Conservation (phyloP, 2,113 vertebrate genomes). For the Piprites chloris region DNA sequence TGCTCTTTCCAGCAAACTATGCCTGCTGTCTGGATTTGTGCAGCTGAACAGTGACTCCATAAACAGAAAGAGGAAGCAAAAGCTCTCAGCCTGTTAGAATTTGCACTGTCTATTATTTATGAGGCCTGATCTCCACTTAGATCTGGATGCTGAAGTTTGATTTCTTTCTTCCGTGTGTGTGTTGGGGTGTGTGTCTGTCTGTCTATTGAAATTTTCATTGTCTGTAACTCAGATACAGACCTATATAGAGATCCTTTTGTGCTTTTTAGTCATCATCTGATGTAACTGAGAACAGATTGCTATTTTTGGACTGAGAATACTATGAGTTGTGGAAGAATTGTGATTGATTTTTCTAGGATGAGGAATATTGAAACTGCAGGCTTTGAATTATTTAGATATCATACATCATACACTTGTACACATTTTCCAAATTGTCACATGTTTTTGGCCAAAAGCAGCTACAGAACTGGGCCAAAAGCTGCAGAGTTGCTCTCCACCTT, state of each 20-base stretch:
- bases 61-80: not conserved
- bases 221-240: not conserved
- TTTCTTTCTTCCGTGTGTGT: not conserved
- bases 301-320: not conserved
- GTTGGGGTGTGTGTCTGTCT: not conserved
- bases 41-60: not conserved
- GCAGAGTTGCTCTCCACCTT: not conserved
- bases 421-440: not conserved
- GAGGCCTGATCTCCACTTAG: not conserved
- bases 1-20: not conserved
- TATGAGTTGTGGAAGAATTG: not conserved
- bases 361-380: not conserved
- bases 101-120: not conserved
- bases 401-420: not conserved
- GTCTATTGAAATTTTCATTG: not conserved
- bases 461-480: not conserved
- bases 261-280: not conserved
- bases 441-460: not conserved
- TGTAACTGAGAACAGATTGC: not conserved
- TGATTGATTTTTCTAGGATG: constrained; percentile 16
- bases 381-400: not conserved
- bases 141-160: not conserved
- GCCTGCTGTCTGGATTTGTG: not conserved
- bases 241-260: not conserved
- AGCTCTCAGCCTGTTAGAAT: not conserved